Evolutionary conservation across 2,888 invertebrate species (phyloP), one percentile per base, ranked within the genome.

Genomic region (Melitaea athalia): DNA sequence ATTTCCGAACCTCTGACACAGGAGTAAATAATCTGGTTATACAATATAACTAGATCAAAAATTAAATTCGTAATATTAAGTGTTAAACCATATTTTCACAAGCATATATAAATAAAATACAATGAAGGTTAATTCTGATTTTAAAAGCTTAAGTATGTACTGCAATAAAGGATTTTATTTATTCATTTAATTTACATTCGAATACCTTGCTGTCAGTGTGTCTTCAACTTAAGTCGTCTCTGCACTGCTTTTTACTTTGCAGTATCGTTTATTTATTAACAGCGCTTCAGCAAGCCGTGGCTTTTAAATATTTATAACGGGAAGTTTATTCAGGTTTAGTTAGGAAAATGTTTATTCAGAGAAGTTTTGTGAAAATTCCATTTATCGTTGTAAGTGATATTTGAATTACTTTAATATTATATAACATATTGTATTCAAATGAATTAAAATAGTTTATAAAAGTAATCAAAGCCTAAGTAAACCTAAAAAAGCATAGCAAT

Each of bases 251-350:
- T 62, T 62, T 38, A 5, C 31, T 62, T 64, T 62, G 70, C 63
- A 68, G 52, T 10, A 14, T 65, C 38, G 61, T 71, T 71, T 69
- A 66, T 60, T 69, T 71, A 71, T 69, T 71, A 63, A 69, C 33
- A 59, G 17, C 55, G 57, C 53, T 66, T 59, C 60, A 55, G 59
- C 43, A 59, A 66, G 43, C 50, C 50, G 57, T 57, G 49, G 17
- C n/a, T 55, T 59, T 61, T 66, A 65, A 71, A 71, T 71, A 71
- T 71, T 71, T 61, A 65, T 59, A 59, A n/a, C 59, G 15, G 66
- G 63, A 60, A 63, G 52, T 57, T 63, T 57, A 15, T 47, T 24
- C 55, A 55, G 24, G 49, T 12, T 17, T 42, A 15, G 55, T 17
- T 33, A n/a, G n/a, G 43, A 31, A 24, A 53, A 43, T 38, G 38